Evolutionary conservation across 2,888 invertebrate species (phyloP).

Genomic region (Parelbella ahira): DNA sequence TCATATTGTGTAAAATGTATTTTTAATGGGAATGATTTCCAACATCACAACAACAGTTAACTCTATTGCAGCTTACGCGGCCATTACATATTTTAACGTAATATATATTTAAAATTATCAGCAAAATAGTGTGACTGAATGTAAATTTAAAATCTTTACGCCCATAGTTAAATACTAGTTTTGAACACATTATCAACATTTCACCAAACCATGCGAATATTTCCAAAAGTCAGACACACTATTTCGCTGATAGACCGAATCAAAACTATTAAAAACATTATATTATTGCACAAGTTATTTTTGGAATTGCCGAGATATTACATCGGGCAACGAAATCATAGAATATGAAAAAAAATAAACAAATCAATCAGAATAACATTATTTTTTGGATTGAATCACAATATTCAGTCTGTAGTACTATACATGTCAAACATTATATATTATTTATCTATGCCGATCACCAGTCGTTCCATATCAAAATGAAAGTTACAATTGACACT

Average conservation of each 20-base stretch:
- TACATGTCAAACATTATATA: slow-evolving; percentile 6
- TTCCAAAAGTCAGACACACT: slow-evolving; percentile 9
- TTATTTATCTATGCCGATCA: slow-evolving; percentile 2
- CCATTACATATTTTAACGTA: slow-evolving; percentile 42
- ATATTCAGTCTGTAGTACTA: slow-evolving; percentile 26
- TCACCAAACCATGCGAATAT: slow-evolving; percentile 4
- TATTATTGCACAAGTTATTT: slow-evolving; percentile 22
- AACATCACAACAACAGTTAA: slow-evolving; percentile 61
- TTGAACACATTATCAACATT: slow-evolving; percentile 8
- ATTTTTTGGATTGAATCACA: slow-evolving; percentile 35
- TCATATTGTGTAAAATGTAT: slow-evolving; percentile 63
- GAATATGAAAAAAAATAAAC: slow-evolving; percentile 28
- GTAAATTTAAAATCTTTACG: neutral
- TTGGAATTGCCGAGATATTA: slow-evolving; percentile 26
- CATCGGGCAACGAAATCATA: slow-evolving; percentile 21
- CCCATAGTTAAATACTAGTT: slow-evolving; percentile 1
- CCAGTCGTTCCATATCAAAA: slow-evolving; percentile 3
- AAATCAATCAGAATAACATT: slow-evolving; percentile 26
- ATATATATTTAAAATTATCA: slow-evolving; percentile 1
- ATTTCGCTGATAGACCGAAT: slow-evolving; percentile 13
- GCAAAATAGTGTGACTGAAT: slow-evolving; percentile 4
- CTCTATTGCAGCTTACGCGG: slow-evolving; percentile 44
- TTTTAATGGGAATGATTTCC: slow-evolving; percentile 75
- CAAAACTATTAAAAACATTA: slow-evolving; percentile 13
- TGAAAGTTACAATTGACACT: slow-evolving; percentile 4